Evolutionary conservation across 1,140 invertebrate genomes (phyloP), one percentile per base, ranked within the genome.

Genomic region (Cotesia typhae): DNA sequence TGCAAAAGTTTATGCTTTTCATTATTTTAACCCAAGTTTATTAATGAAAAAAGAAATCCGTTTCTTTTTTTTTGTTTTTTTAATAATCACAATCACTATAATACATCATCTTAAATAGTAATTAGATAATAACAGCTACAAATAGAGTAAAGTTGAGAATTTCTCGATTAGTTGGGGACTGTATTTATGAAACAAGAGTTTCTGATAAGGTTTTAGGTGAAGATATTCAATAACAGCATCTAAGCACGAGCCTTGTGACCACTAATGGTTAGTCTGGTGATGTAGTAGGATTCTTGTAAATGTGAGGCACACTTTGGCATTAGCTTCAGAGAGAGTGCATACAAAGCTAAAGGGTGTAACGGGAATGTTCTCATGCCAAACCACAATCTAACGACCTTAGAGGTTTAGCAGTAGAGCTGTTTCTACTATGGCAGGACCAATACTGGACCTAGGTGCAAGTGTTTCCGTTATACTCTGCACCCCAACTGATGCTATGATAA

Each of bases 331-430:
- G 63, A 12, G 37, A 51, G 41, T 65, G 41, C 63, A 51, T 38
- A 38, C 63, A 67, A 20, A 53, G 37, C 51, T 78, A 77, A 84
- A 81, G 76, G 79, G 70, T 81, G 81, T 84, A 84, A 85, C 80
- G 80, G 80, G 78, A 78, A 79, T 84, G 83, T 84, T 84, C 80
- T 81, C 84, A 79, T 86, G 84, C 85, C 81, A 80, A 81, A 84
- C 77, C 81, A 78, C 82, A 84, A 82, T 79, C 81, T 85, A 86
- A 85, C 83, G 83, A 86, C 81, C 82, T 84, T 79, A 79, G 79
- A 77, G 80, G 82, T 78, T 80, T 85, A 83, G 59, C 28, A 63
- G 55, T n/a, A 67, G 70, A 66, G 57, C 57, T 59, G 57, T 59
- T 59, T 10, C 57, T 59, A 47, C 41, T 47, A 47, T 47, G 10